A percentile compares a stretch with the other conserved stretches of the same genome.
Evolutionary conservation across 2,888 invertebrate species (phyloP).

Genomic region (Masnerella sp.): DNA sequence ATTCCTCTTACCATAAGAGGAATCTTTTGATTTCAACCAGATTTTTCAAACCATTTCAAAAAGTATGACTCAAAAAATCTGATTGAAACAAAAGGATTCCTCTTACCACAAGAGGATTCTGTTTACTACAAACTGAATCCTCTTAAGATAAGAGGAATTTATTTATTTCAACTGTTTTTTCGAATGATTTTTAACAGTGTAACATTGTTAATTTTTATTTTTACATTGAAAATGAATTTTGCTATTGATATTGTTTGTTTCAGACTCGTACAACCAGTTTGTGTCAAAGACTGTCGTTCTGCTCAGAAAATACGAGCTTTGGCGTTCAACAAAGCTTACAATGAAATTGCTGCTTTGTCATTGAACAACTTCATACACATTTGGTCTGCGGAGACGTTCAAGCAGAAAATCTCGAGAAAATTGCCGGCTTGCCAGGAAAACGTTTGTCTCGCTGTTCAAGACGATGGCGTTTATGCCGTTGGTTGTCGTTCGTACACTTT

Average conservation of each 20-base stretch:
- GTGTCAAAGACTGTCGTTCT: conserved; percentile 88
- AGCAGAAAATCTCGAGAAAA: conserved; percentile 91
- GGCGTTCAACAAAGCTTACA: conserved; percentile 90
- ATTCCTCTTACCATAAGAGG: too few relatives aligned
- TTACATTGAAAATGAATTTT: background rate
- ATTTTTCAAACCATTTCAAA: too few relatives aligned
- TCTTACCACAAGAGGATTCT: too few relatives aligned
- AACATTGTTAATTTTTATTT: background rate
- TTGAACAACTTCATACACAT: conserved; percentile 96
- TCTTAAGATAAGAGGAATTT: too few relatives aligned
- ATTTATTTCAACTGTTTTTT: too few relatives aligned
- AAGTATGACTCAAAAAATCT: too few relatives aligned
- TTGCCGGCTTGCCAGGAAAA: conserved; percentile 94
- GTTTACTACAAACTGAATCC: too few relatives aligned
- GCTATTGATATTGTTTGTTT: conserved; percentile 3
- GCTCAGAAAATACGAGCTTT: conserved; percentile 90
- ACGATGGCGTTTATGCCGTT: conserved; percentile 92
- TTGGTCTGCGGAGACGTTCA: conserved; percentile 93
- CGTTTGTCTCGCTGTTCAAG: conserved; percentile 93
- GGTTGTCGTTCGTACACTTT: conserved; percentile 96
- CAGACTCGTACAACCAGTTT: conserved; percentile 80
- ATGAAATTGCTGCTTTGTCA: conserved; percentile 93
- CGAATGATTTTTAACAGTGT: background rate
- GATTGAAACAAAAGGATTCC: too few relatives aligned
- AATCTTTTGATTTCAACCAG: too few relatives aligned